These are phyloP conservation scores for Caradrina kadenii DNA, from an alignment of 2,888 invertebrate species.

Conservation along the genomic window DNA sequence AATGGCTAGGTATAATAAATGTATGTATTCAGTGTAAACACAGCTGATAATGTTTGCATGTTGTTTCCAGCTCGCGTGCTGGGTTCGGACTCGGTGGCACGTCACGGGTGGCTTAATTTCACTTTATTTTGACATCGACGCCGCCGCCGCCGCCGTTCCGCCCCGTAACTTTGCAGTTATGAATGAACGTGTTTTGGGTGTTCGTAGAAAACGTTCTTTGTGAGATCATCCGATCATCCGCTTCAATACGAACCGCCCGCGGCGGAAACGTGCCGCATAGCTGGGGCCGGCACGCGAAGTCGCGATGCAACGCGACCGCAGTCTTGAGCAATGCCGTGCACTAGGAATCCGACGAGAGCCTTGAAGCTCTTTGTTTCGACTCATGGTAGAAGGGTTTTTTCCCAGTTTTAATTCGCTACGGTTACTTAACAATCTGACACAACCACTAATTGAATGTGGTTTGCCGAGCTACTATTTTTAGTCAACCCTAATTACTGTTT, in stretches of 20 bases:
- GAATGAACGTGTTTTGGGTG: constrained; percentile 81
- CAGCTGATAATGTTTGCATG: constrained; percentile 56
- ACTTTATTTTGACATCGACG: constrained; percentile 75
- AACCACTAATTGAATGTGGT: constrained; percentile 77
- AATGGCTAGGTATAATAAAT: constrained; percentile 45
- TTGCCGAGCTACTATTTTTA: constrained; percentile 67
- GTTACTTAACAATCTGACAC: constrained; percentile 70
- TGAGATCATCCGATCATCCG: constrained; percentile 74
- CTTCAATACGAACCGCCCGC: constrained; percentile 62
- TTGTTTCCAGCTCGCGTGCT: constrained; percentile 46
- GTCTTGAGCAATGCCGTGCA: constrained; percentile 76
- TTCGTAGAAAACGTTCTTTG: constrained; percentile 80
- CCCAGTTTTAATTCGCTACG: constrained; percentile 69
- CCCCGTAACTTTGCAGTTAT: constrained; percentile 76
- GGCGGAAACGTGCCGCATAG: constrained; percentile 79
- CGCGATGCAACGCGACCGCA: constrained; percentile 76
- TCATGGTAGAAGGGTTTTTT: constrained; percentile 74
- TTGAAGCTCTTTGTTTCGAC: constrained; percentile 81
- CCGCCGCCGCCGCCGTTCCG: constrained; percentile 71
- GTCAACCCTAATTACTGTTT: constrained; percentile 57
- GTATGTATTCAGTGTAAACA: constrained; percentile 52
- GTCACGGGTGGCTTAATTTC: constrained; percentile 73
- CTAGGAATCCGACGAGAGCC: constrained; percentile 78
- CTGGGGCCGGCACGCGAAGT: constrained; percentile 51
- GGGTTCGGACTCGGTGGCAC: constrained; percentile 43